Evolutionary conservation across 92 coral and sea anemone genomes (phyloP), one percentile per base, ranked within the genome.

Genomic region (Parazoanthus atlanticus): DNA sequence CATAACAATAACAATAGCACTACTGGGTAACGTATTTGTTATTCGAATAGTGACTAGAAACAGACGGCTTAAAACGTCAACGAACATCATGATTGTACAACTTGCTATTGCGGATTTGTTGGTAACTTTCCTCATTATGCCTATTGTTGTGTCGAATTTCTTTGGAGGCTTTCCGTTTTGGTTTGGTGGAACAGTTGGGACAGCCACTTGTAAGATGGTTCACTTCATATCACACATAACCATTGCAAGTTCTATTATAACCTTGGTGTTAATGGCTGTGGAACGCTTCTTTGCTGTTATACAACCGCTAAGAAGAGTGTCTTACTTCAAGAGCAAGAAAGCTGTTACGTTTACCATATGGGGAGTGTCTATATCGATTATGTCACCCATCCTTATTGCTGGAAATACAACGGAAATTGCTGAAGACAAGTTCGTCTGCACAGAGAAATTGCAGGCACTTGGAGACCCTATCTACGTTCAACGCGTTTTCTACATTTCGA

Each of bases 81-180:
- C 92, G 31, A 93, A 94, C 85, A 92, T 93, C 12, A 89, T 94
- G 23, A 93, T 94, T n/a, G 89, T 86, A 36, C 93, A 94, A 66
- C 93, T 94, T 64, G 95, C 98, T 26, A 89, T 85, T 67, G 98
- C 98, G 16, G 98, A 94, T 86, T 90, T 94, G 38, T 38, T 93
- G 85, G 93, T 94, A 84, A 86, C 97, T 0, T 74, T 94, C 54
- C 86, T 93, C 25, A 89, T 93, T 34, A 89, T 91, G 76, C 89
- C 93, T 9, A 93, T 90, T 79, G 78, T 94, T 78, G 70, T 89
- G 25, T 91, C 92, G 31, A 82, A 61, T 76, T 86, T 93, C 76
- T 93, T 79, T 34, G 78, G 85, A 19, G 91, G 89, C 52, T 83
- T 73, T 71, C 83, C 86, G n/a, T 89, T 85, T 56, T 94, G 98